Evolutionary conservation across 2,113 vertebrate species (phyloP), one percentile per base, ranked within the genome.

Genomic region (Origma solitaria): DNA sequence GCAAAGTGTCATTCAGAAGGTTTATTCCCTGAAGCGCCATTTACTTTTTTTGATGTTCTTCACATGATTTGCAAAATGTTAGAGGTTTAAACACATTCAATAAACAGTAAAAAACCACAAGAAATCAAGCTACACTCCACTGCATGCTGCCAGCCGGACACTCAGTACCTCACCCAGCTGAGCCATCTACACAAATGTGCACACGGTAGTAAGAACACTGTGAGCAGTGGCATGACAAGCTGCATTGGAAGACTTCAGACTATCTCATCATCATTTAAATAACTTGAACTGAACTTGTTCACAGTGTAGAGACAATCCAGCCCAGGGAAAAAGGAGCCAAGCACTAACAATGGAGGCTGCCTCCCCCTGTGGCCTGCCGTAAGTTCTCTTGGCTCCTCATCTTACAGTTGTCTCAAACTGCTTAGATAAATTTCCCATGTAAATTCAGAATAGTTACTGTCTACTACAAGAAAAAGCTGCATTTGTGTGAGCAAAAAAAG

Each of bases 401-500:
- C 70, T 73, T 58, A 54, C 1, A 49, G 92, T 33, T 81, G 82
- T 81, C 88, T 94, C 79, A 89, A 72, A 76, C 62, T 47, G 51
- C 75, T 88, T 51, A 60, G 68, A 86, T 56, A 92, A 81, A 96
- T 64, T 86, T 90, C 85, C 90, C 86, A n/a, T 84, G 92, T 86
- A 95, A 96, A 95, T 75, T 72, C 79, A 80, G 76, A 86, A 54
- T 51, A 92, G 60, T 78, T 75, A 66, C 37, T 65, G 54, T 15
- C 68, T 86, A 62, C 73, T 84, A 49, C 44, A 84, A 82, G 51
- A 65, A 95, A 86, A 88, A 78, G 75, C 42, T 91, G 71, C 71
- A 62, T 80, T 92, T 91, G 24, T 45, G 65, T 4, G 15, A 94
- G 38, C 66, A 80, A 50, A 86, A 79, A 62, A 82, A 73, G 27